Evolutionary conservation across 1,140 invertebrate genomes (phyloP).

Genomic region (Achroia grisella): DNA sequence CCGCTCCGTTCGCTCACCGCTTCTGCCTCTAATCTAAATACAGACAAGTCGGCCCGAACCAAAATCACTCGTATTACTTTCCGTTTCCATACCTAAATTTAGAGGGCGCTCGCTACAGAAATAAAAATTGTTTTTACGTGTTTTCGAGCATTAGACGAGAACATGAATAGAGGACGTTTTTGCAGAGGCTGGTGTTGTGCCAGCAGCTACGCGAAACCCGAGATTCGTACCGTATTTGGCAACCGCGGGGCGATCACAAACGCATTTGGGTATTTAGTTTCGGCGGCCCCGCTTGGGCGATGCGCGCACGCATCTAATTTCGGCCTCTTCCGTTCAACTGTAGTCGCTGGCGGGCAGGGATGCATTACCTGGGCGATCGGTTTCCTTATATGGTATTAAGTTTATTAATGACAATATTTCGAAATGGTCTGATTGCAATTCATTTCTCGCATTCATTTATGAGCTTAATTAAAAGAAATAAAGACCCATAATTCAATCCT

Average conservation of each 20-base stretch:
- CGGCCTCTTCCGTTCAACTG: slow-evolving; percentile 26
- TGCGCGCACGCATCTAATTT: slow-evolving; percentile 29
- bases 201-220: slow-evolving; percentile 47
- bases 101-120: slow-evolving; percentile 66
- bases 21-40: slow-evolving; percentile 61
- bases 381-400: slow-evolving; percentile 42
- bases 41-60: slow-evolving; percentile 59
- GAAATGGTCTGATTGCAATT: not conserved
- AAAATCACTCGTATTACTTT: slow-evolving; percentile 68
- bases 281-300: slow-evolving; percentile 28
- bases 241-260: slow-evolving; percentile 37
- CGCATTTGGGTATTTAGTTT: slow-evolving; percentile 68
- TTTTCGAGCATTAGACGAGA: slow-evolving; percentile 61
- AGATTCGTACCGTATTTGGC: slow-evolving; percentile 67
- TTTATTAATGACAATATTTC: slow-evolving; percentile 24
- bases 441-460: too few relatives aligned
- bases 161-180: slow-evolving; percentile 54
- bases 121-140: slow-evolving; percentile 69
- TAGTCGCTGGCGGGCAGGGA: slow-evolving; percentile 13
- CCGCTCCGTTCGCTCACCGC: slow-evolving; percentile 7
- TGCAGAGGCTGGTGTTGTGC: slow-evolving; percentile 41
- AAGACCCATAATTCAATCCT: too few relatives aligned
- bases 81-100: slow-evolving; percentile 69
- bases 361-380: slow-evolving; percentile 28
- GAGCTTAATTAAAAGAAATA: too few relatives aligned